These are phyloP conservation scores for Phaethornis superciliosus DNA, from an alignment of 2,113 vertebrate genomes.

Conservation along the genomic window DNA sequence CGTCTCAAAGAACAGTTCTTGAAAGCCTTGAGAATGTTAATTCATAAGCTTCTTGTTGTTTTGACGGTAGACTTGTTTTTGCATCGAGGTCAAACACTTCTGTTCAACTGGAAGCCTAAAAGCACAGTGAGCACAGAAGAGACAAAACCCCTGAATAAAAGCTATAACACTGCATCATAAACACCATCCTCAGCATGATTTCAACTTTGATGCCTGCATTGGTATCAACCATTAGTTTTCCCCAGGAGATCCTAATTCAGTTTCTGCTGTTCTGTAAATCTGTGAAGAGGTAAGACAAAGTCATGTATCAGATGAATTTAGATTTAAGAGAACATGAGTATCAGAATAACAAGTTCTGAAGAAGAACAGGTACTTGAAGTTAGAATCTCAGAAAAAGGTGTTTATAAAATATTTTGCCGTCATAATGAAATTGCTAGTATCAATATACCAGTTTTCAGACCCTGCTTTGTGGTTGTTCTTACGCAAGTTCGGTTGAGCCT, in stretches of 20 bases:
- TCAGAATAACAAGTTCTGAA: background rate
- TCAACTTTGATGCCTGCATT: background rate
- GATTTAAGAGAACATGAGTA: background rate
- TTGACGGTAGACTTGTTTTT: background rate
- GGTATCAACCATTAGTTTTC: background rate
- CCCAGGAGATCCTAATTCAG: background rate
- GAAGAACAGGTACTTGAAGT: background rate
- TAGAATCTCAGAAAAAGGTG: background rate
- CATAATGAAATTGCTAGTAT: background rate
- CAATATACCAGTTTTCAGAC: background rate
- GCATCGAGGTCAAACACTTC: fast-evolving
- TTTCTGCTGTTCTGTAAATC: background rate
- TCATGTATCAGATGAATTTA: background rate
- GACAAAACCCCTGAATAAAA: background rate
- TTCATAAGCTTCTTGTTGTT: background rate
- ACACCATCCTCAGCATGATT: background rate
- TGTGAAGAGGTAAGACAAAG: background rate
- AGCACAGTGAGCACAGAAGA: background rate
- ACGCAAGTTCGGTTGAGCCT: background rate
- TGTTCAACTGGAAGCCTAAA: background rate
- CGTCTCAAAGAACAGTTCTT: background rate
- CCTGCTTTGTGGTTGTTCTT: background rate
- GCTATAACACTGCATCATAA: background rate
- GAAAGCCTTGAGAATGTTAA: conserved; percentile 2
- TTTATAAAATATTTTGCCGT: background rate